phyloP scores from a whole-genome alignment of 2,113 vertebrate genomes.

The Campylomormyrus tamandua region DNA sequence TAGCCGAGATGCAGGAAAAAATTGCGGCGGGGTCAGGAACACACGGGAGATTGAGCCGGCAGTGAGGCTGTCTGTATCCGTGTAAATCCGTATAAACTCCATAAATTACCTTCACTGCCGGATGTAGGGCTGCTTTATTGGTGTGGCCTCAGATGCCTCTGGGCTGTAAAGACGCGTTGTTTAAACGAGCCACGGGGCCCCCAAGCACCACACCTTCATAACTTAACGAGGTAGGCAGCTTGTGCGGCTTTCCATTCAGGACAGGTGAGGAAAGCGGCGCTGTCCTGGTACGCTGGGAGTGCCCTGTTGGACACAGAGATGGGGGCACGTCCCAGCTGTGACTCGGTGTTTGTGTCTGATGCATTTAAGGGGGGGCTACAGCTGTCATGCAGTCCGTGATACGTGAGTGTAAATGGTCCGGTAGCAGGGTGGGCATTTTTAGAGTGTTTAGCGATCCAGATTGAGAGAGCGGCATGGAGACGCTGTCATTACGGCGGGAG shows the following conservation, averaged over 20 bases:
- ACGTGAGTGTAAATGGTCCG: background rate
- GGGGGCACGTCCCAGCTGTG: background rate
- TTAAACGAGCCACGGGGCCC: background rate
- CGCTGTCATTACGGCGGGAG: background rate
- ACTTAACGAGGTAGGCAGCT: background rate
- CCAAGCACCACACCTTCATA: background rate
- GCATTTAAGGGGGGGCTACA: background rate
- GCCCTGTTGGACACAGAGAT: background rate
- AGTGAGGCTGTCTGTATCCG: background rate
- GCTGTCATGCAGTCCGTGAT: background rate
- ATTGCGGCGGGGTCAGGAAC: background rate
- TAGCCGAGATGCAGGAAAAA: background rate
- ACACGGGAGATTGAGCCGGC: background rate
- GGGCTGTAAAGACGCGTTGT: background rate
- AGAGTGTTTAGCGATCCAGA: background rate
- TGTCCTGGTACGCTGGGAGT: background rate
- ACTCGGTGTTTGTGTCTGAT: background rate
- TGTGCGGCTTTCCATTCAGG: background rate
- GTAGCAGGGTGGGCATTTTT: background rate
- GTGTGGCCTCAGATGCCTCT: background rate
- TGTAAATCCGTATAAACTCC: background rate
- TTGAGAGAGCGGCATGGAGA: background rate
- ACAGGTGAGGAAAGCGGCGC: background rate
- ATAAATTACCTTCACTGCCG: background rate
- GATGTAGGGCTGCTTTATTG: background rate